Evolutionary conservation across 2,888 invertebrate species (phyloP).

Genomic region (Geophilus truncorum): DNA sequence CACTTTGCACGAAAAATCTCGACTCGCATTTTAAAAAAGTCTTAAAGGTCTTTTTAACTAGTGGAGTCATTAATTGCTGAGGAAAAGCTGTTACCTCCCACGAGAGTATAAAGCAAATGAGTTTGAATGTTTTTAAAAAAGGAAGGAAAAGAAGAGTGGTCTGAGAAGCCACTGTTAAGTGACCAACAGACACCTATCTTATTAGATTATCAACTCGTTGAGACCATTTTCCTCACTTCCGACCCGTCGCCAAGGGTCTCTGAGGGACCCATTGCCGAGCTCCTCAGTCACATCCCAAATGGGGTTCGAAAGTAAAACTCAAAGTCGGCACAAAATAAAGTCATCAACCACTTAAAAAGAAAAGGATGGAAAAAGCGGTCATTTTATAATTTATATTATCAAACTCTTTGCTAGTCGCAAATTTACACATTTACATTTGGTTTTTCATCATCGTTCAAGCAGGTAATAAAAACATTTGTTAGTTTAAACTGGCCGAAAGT

Average conservation of each 20-base stretch:
- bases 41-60: too few species aligned
- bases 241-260: background rate
- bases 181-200: slow-evolving; percentile 4
- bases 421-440: too few species aligned
- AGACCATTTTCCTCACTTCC: background rate
- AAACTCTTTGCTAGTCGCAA: too few species aligned
- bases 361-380: too few species aligned
- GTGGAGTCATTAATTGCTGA: background rate
- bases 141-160: too few species aligned
- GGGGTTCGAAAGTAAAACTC: background rate
- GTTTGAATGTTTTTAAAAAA: too few species aligned
- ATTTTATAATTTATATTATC: too few species aligned
- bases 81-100: background rate
- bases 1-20: too few species aligned
- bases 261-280: background rate
- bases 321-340: background rate
- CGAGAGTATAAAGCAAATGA: background rate
- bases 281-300: background rate
- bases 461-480: too few species aligned
- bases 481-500: too few species aligned
- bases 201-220: slow-evolving; percentile 18
- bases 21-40: background rate
- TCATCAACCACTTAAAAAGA: background rate
- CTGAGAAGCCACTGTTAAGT: background rate
- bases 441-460: too few species aligned